Conservation (phyloP, 2,888 invertebrate genomes). For the Drosophila peninsularis region DNA sequence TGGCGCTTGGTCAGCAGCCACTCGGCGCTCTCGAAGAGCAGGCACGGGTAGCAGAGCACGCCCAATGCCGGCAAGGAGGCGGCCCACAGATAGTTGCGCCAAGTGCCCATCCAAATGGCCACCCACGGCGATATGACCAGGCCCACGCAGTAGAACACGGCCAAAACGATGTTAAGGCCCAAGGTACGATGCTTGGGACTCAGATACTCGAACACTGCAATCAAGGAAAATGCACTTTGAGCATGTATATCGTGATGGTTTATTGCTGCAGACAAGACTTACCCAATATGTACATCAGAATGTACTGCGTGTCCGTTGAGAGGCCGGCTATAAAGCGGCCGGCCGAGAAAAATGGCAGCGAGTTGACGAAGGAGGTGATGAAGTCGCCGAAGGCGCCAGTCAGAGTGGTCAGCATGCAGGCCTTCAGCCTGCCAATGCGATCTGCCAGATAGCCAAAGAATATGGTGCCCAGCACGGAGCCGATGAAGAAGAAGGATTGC, state of each 20-base stretch:
- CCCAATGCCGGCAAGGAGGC: conserved; percentile 85
- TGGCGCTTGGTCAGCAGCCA: conserved; percentile 86
- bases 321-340: conserved; percentile 87
- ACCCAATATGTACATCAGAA: conserved; percentile 87
- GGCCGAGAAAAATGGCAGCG: conserved; percentile 85
- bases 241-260: no score
- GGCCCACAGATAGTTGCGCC: conserved; percentile 86
- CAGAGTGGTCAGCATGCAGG: conserved; percentile 86
- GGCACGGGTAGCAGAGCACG: conserved; percentile 85
- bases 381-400: conserved; percentile 86
- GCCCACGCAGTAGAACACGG: conserved; percentile 86
- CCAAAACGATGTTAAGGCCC: conserved; percentile 86
- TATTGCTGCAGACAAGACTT: conserved; percentile 36
- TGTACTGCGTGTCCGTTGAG: conserved; percentile 87
- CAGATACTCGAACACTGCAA: conserved; percentile 87
- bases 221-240: no score
- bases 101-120: conserved; percentile 85
- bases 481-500: conserved; percentile 87
- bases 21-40: conserved; percentile 87
- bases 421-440: conserved; percentile 86
- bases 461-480: conserved; percentile 87
- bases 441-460: conserved; percentile 87
- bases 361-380: conserved; percentile 85
- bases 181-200: conserved; percentile 86
- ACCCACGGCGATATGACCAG: conserved; percentile 86